phyloP scores from a whole-genome alignment of 2,113 vertebrate species.

The Prietella phreatophila region DNA sequence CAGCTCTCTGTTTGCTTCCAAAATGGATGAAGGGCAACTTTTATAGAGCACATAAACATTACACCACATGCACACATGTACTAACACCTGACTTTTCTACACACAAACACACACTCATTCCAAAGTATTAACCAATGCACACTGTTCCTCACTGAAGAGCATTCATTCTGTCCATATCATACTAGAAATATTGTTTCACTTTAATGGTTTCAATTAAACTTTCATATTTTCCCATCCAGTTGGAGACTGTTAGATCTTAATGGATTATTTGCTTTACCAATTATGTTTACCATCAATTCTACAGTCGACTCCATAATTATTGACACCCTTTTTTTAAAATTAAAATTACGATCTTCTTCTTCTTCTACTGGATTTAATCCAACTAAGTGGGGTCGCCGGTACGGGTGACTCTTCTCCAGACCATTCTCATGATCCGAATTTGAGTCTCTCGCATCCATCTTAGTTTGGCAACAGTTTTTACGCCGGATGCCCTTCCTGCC shows the following conservation, averaged over 20 bases:
- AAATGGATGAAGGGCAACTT: constrained; percentile 46
- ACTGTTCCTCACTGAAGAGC: not conserved
- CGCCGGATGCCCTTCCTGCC: too few species aligned
- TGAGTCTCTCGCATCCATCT: too few species aligned
- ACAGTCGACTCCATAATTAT: not conserved
- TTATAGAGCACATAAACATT: constrained; percentile 35
- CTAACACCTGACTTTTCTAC: not conserved
- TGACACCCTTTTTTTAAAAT: not conserved
- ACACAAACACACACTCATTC: not conserved
- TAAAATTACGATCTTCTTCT: not conserved
- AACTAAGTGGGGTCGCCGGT: too few species aligned
- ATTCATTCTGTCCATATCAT: not conserved
- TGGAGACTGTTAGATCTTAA: not conserved
- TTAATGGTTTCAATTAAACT: not conserved
- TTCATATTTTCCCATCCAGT: not conserved
- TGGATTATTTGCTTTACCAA: not conserved
- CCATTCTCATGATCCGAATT: too few species aligned
- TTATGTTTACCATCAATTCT: not conserved
- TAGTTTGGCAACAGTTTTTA: too few species aligned
- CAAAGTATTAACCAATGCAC: not conserved
- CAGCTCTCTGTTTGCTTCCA: constrained; percentile 31
- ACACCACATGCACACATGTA: not conserved
- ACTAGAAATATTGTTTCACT: not conserved
- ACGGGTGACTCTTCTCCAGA: too few species aligned
- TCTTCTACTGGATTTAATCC: too few species aligned